A percentile compares a stretch with the other conserved stretches of the same genome.
These are phyloP conservation scores for Erpornis zantholeuca DNA, from an alignment of 2,113 vertebrate species.

Conservation along the genomic window DNA sequence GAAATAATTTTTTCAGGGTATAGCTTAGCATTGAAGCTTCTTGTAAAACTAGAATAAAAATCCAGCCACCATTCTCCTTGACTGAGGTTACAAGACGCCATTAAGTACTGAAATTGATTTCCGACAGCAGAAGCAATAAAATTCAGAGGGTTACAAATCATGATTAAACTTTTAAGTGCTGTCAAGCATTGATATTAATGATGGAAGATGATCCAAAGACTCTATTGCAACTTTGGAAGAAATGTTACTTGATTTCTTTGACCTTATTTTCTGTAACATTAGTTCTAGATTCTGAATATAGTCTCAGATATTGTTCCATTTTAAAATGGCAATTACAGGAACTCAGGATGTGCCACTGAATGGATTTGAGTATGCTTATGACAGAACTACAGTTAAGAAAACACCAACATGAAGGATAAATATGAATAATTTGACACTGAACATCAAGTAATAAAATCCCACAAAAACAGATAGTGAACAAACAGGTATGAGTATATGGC, in stretches of 20 bases:
- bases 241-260: background rate
- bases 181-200: background rate
- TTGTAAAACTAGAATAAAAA: background rate
- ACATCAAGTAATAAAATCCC: background rate
- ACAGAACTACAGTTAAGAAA: background rate
- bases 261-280: slow-evolving; percentile 23
- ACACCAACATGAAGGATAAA: background rate
- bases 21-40: background rate
- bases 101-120: background rate
- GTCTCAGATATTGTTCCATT: background rate
- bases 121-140: background rate
- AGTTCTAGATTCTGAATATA: background rate
- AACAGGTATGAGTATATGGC: background rate
- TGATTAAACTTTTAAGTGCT: background rate
- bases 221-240: background rate
- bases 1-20: background rate
- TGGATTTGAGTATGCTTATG: background rate
- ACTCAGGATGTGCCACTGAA: background rate
- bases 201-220: background rate
- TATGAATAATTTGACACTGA: background rate
- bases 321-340: background rate
- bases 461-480: background rate
- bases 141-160: background rate
- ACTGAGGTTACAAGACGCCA: background rate
- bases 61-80: background rate